Percentiles rank a stretch among this genome's conserved stretches.
Conservation (phyloP, 2,113 vertebrate species). For the Neoarius graeffei region DNA sequence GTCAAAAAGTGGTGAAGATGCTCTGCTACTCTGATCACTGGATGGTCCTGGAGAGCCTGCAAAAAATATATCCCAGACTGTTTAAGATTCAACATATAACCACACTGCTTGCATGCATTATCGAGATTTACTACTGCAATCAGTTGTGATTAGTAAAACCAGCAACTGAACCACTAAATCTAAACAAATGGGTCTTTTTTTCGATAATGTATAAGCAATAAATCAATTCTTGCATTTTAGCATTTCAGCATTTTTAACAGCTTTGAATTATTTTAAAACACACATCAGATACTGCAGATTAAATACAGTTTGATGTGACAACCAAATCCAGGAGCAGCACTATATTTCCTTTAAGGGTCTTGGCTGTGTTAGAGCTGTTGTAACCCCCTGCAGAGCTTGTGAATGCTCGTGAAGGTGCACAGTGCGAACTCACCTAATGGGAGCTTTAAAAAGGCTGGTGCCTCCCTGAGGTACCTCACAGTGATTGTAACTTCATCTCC, state of each 20-base stretch:
- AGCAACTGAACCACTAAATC: not conserved
- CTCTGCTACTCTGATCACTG: constrained; percentile 82
- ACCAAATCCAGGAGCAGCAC: not conserved
- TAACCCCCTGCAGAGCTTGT: constrained; percentile 34
- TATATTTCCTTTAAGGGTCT: constrained; percentile 25
- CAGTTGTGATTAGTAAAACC: not conserved
- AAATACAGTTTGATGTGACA: not conserved
- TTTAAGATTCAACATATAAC: constrained; percentile 15
- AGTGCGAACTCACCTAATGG: constrained; percentile 82
- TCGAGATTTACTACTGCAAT: constrained; percentile 4
- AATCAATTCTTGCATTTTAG: not conserved
- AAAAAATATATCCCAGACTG: constrained; percentile 24
- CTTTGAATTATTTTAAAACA: constrained; percentile 10
- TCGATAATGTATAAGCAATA: not conserved
- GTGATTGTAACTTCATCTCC: constrained; percentile 92
- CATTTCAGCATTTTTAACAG: not conserved
- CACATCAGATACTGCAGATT: not conserved
- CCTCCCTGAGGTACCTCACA: constrained; percentile 91
- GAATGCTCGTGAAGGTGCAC: constrained; percentile 27
- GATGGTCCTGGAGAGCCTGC: constrained; percentile 85
- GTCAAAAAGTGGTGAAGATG: constrained; percentile 89
- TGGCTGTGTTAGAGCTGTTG: constrained; percentile 31
- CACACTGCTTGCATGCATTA: not conserved
- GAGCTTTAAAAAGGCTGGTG: constrained; percentile 92
- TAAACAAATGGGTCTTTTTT: not conserved